phyloP scores from a whole-genome alignment of 2,888 invertebrate species.

The Drosophila nigritarsus region DNA sequence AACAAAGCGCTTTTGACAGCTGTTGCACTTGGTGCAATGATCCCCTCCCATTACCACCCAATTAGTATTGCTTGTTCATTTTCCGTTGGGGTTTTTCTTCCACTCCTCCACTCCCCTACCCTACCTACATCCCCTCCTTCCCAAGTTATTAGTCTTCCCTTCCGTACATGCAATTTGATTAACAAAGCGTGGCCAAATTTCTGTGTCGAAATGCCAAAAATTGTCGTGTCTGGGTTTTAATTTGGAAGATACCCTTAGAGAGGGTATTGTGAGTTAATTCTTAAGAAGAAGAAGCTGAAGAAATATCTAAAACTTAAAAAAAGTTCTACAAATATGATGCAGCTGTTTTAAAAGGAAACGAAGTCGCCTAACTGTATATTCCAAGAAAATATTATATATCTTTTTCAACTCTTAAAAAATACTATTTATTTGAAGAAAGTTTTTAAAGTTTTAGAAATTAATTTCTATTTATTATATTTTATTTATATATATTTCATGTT shows the following conservation, averaged over 20 bases:
- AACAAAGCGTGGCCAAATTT: constrained; percentile 40
- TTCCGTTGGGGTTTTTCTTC: background rate
- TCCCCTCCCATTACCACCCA: constrained; percentile 19
- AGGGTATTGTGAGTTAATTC: background rate
- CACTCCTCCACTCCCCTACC: constrained; percentile 1
- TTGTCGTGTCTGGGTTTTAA: constrained; percentile 28
- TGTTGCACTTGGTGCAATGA: constrained; percentile 32
- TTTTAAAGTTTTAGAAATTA: background rate
- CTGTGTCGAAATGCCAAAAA: constrained; percentile 47
- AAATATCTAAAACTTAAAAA: background rate
- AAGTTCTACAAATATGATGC: background rate
- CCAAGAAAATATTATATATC: background rate
- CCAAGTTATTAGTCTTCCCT: background rate
- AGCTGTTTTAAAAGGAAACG: background rate
- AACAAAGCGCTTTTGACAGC: constrained; percentile 41
- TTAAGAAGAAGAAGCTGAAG: background rate
- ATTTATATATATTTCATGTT: too few relatives aligned
- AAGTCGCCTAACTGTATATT: background rate
- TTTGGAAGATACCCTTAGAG: background rate
- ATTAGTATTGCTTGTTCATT: constrained; percentile 58
- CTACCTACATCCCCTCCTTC: too few relatives aligned
- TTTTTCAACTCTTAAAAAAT: background rate
- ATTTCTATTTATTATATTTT: too few relatives aligned
- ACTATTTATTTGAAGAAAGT: background rate
- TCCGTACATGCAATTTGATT: constrained; percentile 20